These are phyloP conservation scores for Hafferia zeledoni DNA, from an alignment of 2,797 vertebrate genomes.

Conservation along the genomic window DNA sequence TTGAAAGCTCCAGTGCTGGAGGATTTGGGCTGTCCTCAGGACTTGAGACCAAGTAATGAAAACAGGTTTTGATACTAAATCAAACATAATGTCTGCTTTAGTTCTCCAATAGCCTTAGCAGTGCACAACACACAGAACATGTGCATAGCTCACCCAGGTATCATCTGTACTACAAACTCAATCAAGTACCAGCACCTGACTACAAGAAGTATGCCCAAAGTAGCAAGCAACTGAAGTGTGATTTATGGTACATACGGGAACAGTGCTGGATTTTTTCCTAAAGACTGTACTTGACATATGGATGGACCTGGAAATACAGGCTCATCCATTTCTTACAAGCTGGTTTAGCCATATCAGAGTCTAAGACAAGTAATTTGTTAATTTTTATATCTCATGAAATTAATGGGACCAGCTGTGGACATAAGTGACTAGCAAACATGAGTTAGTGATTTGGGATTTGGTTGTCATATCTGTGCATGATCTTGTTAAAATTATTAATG, in stretches of 20 bases:
- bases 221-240: background rate
- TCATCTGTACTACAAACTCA: background rate
- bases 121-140: background rate
- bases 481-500: background rate
- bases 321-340: background rate
- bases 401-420: background rate
- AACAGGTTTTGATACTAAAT: constrained; percentile 39
- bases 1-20: constrained; percentile 27
- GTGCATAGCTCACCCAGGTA: background rate
- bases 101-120: background rate
- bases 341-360: background rate
- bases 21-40: constrained; percentile 35
- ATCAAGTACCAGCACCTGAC: background rate
- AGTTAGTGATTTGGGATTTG: background rate
- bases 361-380: background rate
- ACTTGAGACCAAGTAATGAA: constrained; percentile 24
- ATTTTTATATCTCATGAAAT: background rate
- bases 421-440: background rate
- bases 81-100: background rate
- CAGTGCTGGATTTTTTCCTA: background rate
- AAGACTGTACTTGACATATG: background rate
- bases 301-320: background rate
- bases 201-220: background rate
- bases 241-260: background rate
- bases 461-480: background rate